Conservation (phyloP, 2,797 vertebrate species). For the Paguma larvata region DNA sequence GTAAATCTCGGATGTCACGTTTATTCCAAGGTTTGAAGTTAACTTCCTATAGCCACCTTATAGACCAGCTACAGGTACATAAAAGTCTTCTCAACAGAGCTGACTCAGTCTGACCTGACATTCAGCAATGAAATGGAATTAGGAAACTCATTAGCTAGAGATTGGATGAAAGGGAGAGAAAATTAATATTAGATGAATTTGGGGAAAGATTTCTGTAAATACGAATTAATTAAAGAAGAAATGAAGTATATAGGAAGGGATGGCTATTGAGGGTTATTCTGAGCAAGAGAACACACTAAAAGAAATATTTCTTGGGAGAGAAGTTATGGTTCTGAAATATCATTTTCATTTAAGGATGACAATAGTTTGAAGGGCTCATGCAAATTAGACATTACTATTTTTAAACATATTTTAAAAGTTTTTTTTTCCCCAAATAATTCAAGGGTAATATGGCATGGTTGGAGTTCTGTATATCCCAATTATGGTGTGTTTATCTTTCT, state of each 20-base stretch:
- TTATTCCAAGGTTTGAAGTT: not conserved
- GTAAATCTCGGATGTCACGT: not conserved
- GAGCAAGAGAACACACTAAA: not conserved
- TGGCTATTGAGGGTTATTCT: not conserved
- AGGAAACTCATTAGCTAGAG: not conserved
- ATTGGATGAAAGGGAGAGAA: slow-evolving; percentile 15
- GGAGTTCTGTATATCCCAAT: slow-evolving; percentile 7
- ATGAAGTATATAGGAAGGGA: not conserved
- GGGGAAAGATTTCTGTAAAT: slow-evolving; percentile 29
- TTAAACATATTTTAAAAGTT: not conserved
- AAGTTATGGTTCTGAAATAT: slow-evolving; percentile 19
- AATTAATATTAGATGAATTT: slow-evolving; percentile 31
- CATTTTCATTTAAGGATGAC: slow-evolving; percentile 50
- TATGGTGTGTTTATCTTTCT: not conserved
- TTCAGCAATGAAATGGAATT: slow-evolving; percentile 21
- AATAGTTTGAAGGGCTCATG: slow-evolving; percentile 12
- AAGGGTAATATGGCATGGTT: not conserved
- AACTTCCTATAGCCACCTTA: not conserved
- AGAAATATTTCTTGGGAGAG: slow-evolving; percentile 11
- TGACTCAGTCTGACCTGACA: slow-evolving; percentile 34
- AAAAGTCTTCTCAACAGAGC: not conserved
- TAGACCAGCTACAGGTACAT: not conserved
- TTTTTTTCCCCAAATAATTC: slow-evolving; percentile 9
- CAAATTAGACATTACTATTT: slow-evolving; percentile 33
- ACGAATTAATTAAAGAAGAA: slow-evolving; percentile 25